Evolutionary conservation across 2,888 invertebrate genomes (phyloP).

Genomic region (Odontocerum albicorne): DNA sequence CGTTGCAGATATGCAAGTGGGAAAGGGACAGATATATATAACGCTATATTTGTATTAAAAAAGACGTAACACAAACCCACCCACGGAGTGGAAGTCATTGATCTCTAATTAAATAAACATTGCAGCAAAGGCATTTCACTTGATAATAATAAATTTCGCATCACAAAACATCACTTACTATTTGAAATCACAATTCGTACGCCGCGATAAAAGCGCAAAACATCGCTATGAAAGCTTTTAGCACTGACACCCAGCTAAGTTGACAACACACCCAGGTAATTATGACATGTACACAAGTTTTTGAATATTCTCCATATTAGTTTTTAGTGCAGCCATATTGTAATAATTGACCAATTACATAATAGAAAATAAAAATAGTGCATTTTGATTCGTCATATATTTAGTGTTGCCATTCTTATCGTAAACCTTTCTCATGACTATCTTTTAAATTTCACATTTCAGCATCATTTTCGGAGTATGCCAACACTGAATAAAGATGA

Average conservation of each 20-base stretch:
- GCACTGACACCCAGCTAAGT: conserved; percentile 20
- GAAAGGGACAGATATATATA: conserved; percentile 18
- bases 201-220: background rate
- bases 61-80: conserved; percentile 41
- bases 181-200: background rate
- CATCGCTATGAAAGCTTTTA: conserved; percentile 2
- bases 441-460: background rate
- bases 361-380: background rate
- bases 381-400: conserved; percentile 1
- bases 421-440: no score
- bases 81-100: conserved; percentile 48
- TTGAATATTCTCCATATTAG: background rate
- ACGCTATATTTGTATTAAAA: conserved; percentile 11
- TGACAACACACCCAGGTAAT: conserved; percentile 31
- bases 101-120: conserved; percentile 40
- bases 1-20: conserved; percentile 25
- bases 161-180: conserved; percentile 7
- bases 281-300: conserved; percentile 5
- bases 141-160: background rate
- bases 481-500: background rate
- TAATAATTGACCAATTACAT: conserved; percentile 6
- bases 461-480: background rate
- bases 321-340: conserved; percentile 3
- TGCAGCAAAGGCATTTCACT: background rate
- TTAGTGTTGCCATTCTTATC: conserved; percentile 1